Evolutionary conservation across 2,797 vertebrate genomes (phyloP).

Genomic region (Menidia menidia): DNA sequence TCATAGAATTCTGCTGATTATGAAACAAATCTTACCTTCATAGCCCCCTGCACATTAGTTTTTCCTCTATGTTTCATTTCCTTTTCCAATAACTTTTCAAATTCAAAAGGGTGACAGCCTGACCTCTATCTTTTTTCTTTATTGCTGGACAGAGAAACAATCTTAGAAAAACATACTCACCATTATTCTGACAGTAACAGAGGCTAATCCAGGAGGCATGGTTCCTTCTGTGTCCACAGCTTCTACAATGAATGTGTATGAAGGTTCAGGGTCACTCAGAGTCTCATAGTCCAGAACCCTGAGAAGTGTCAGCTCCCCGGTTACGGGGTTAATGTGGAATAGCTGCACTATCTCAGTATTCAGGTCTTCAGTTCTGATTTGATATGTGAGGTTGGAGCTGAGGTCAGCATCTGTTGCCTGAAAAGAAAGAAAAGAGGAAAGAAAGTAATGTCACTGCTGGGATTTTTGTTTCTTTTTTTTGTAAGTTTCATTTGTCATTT

Average conservation of each 20-base stretch:
- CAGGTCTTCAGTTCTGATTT: constrained; percentile 81
- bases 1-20: background rate
- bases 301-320: constrained; percentile 87
- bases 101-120: background rate
- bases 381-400: constrained; percentile 89
- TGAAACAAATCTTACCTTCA: background rate
- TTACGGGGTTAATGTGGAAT: constrained; percentile 86
- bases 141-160: background rate
- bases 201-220: constrained; percentile 94
- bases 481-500: constrained; percentile 37
- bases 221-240: constrained; percentile 87
- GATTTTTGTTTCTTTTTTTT: constrained; percentile 1
- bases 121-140: background rate
- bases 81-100: background rate
- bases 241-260: constrained; percentile 91
- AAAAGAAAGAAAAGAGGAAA: constrained; percentile 7
- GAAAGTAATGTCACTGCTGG: constrained; percentile 23
- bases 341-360: constrained; percentile 74
- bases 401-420: constrained; percentile 93
- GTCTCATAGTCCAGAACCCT: constrained; percentile 92
- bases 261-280: constrained; percentile 81
- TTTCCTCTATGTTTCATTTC: background rate
- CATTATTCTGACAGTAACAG: constrained; percentile 90
- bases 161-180: constrained; percentile 68
- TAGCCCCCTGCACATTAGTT: background rate